A percentile compares a stretch with the other conserved stretches of the same genome.
Conservation (phyloP, 2,113 vertebrate species). For the Siniperca chuatsi region DNA sequence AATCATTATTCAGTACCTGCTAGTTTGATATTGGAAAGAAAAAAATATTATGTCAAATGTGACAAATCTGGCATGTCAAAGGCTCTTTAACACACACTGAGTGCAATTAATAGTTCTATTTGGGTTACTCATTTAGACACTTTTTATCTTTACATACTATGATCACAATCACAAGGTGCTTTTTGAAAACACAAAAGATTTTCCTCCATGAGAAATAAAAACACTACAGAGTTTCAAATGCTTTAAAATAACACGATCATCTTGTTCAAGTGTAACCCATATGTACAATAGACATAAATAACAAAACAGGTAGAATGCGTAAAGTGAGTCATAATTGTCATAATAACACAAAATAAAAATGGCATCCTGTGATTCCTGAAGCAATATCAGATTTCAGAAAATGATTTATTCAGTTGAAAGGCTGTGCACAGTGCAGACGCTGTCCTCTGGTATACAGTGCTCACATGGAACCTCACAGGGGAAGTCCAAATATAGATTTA, state of each 20-base stretch:
- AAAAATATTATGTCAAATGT: neutral
- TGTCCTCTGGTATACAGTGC: neutral
- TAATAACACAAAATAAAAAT: neutral
- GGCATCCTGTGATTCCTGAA: neutral
- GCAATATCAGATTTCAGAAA: neutral
- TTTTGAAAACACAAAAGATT: neutral
- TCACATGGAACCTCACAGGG: neutral
- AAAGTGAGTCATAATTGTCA: neutral
- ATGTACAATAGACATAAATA: neutral
- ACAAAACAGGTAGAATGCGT: neutral
- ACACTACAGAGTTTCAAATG: too few species aligned
- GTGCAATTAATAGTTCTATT: neutral
- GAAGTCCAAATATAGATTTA: neutral
- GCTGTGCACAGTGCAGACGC: neutral
- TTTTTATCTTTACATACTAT: neutral
- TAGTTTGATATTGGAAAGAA: constrained; percentile 8
- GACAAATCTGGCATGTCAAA: neutral
- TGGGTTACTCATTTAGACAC: neutral
- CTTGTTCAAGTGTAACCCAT: neutral
- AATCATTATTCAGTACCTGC: constrained; percentile 23
- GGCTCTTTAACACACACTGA: neutral
- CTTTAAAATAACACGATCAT: neutral
- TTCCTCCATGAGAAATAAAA: neutral
- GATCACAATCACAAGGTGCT: neutral
- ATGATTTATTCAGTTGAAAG: neutral